Evolutionary conservation across 2,888 invertebrate genomes (phyloP), one percentile per base, ranked within the genome.

Genomic region (Gymnosoma rotundatum): DNA sequence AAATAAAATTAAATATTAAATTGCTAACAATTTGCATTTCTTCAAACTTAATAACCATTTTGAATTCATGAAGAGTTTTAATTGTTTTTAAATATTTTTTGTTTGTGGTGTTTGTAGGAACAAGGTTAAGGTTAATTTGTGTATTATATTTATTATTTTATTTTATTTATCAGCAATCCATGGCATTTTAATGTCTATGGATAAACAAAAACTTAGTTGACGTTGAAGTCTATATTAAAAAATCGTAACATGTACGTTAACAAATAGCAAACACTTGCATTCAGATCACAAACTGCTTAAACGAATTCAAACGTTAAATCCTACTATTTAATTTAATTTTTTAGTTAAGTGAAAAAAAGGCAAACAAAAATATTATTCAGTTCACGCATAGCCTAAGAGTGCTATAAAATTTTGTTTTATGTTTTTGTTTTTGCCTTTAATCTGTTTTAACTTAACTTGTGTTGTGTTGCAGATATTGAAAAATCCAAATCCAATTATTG

Each of bases 381-480:
- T 81, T 81, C 84, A 84, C 84, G 84, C 84, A 78, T 81, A 74
- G 66, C 70, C 70, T 78, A 74, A 84, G 84, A 81, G 78, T 75
- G 78, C 81, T 78, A 84, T 74, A 69, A 69, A 84, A 84, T 74
- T 25, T 25, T 56, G 64, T 56, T 60, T 50, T 63, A 18, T 14
- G 60, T 25, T 76, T 69, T 48, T 50, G n/a, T 69, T 67, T 73
- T 21, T 25, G 16, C 25, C 38, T 64, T 50, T 21, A 9, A 38
- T 50, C 52, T 32, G 20, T 42, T 32, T 61, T 61, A 54, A 14
- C 20, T n/a, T 7, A 54, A 50, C 7, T 66, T 50, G 5, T 52
- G 21, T 75, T 76, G 18, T 56, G 50, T 60, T 75, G 64, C 60
- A 75, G 48, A 74, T 61, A 67, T 45, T 69, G 61, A 42, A 21